phyloP scores from a whole-genome alignment of 2,797 vertebrate species.

The Chromobotia macracanthus region DNA sequence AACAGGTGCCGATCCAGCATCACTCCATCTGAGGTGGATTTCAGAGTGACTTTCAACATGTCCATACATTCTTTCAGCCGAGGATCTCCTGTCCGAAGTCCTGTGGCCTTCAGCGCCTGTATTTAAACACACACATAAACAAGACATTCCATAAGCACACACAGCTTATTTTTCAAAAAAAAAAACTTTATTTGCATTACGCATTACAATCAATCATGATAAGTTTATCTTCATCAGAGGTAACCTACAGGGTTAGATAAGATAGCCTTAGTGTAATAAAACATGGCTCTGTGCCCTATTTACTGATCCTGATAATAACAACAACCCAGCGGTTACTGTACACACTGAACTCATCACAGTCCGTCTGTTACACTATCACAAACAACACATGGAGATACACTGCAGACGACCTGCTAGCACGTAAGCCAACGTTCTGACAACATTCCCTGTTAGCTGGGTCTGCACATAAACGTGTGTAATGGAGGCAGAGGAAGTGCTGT shows the following conservation, averaged over 20 bases:
- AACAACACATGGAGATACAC: background rate
- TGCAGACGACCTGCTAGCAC: background rate
- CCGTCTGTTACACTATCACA: background rate
- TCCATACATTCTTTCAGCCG: constrained; percentile 98
- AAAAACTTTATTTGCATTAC: background rate
- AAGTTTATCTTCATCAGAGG: constrained; percentile 15
- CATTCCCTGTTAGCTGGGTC: too few relatives aligned
- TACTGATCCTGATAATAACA: background rate
- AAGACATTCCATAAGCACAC: background rate
- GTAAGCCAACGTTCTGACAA: too few relatives aligned
- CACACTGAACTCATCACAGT: background rate
- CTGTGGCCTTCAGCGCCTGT: constrained; percentile 94
- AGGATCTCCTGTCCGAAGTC: constrained; percentile 92
- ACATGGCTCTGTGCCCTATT: constrained; percentile 25
- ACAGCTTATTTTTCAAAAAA: background rate
- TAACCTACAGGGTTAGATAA: constrained; percentile 12
- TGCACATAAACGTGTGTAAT: constrained; percentile 67
- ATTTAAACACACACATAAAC: constrained; percentile 13
- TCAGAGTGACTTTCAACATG: constrained; percentile 89
- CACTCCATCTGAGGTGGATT: constrained; percentile 90
- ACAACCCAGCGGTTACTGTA: background rate
- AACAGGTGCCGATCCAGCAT: constrained; percentile 95
- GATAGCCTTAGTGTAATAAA: constrained; percentile 31
- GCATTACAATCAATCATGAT: constrained; percentile 7
- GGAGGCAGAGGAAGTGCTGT: background rate